Percentiles rank a stretch among this genome's conserved stretches.
These are phyloP conservation scores for Eptesicus fuscus DNA, from an alignment of 2,113 vertebrate species.

Conservation along the genomic window DNA sequence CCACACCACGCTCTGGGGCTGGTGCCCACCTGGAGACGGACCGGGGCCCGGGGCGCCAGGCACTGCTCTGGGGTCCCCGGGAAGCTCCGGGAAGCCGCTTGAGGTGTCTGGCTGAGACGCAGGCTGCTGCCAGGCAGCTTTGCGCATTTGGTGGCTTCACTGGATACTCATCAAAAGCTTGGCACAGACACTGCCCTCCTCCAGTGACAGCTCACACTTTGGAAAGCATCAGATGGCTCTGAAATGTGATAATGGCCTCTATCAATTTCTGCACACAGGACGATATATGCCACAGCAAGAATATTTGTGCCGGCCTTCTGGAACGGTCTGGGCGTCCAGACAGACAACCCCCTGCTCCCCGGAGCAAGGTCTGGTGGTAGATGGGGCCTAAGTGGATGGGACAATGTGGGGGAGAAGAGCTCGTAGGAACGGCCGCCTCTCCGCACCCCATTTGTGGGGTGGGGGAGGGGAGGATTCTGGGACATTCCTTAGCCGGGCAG, in stretches of 20 bases:
- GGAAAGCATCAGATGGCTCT: neutral
- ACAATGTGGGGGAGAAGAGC: neutral
- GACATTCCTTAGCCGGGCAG: neutral
- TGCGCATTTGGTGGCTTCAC: neutral
- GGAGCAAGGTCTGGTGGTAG: neutral
- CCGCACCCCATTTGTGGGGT: neutral
- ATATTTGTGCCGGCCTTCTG: neutral
- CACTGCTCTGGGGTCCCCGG: fast-evolving
- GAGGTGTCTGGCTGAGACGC: neutral
- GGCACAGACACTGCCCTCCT: neutral
- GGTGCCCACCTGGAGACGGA: neutral
- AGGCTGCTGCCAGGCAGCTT: neutral
- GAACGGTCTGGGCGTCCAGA: neutral
- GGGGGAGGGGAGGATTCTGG: neutral
- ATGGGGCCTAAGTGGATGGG: too few relatives aligned
- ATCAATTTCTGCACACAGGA: neutral
- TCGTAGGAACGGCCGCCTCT: neutral
- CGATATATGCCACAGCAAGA: neutral
- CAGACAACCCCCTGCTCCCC: too few relatives aligned
- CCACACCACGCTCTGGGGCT: neutral
- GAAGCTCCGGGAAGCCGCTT: neutral
- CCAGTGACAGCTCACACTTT: neutral
- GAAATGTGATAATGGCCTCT: neutral
- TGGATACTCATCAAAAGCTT: neutral
- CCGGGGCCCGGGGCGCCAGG: fast-evolving